phyloP scores from a whole-genome alignment of 1,140 invertebrate species.

The Drosophila punjabiensis region DNA sequence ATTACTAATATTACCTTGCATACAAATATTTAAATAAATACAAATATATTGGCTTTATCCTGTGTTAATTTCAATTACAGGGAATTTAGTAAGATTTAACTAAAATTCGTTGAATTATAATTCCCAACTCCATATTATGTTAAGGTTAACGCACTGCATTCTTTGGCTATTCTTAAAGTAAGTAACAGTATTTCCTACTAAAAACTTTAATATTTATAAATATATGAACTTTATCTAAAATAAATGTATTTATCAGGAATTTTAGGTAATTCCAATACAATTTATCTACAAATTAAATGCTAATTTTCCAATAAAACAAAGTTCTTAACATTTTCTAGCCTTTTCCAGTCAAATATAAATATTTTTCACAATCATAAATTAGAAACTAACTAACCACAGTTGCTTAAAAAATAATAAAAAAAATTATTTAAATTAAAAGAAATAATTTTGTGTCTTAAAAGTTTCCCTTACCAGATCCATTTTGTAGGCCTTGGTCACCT shows the following conservation, averaged over 20 bases:
- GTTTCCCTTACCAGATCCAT: constrained; percentile 63
- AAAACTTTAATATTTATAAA: too few species aligned
- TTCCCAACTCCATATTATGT: too few species aligned
- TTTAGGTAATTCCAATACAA: background rate
- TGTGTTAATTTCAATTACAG: background rate
- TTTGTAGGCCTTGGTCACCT: constrained; percentile 86
- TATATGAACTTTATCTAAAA: too few species aligned
- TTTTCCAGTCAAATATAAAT: background rate
- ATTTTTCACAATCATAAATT: background rate
- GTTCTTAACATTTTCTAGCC: background rate
- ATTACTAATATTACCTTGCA: too few species aligned
- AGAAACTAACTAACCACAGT: background rate
- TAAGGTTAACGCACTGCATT: too few species aligned
- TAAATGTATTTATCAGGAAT: background rate
- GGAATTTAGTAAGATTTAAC: too few species aligned
- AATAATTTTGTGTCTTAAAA: background rate
- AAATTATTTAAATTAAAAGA: background rate
- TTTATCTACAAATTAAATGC: background rate
- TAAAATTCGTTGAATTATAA: too few species aligned
- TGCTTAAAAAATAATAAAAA: background rate
- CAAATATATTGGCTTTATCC: background rate
- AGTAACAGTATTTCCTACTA: too few species aligned
- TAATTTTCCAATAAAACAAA: background rate
- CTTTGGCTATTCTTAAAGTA: too few species aligned
- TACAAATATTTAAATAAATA: too few species aligned